A percentile compares a stretch with the other conserved stretches of the same genome.
Conservation (phyloP, 2,888 invertebrate species). For the Anagyrus pseudococci region DNA sequence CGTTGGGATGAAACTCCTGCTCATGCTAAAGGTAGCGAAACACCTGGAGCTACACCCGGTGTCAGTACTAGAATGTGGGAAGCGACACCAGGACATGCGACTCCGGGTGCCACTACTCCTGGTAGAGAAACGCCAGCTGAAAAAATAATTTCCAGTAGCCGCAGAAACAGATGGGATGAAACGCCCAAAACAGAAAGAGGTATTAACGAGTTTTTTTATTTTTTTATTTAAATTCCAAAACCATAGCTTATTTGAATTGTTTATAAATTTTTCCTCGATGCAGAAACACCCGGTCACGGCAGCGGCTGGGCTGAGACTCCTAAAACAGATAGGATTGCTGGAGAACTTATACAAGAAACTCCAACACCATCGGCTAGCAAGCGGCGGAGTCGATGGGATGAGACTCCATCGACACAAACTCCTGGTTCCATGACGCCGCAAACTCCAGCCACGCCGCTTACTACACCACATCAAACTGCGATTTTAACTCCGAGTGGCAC, state of each 20-base stretch:
- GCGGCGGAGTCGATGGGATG: constrained; percentile 97
- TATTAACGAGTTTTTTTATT: constrained; percentile 53
- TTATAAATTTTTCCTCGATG: no score
- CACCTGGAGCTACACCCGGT: constrained; percentile 92
- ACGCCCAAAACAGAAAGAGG: constrained; percentile 96
- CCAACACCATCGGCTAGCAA: constrained; percentile 95
- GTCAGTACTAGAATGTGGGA: constrained; percentile 94
- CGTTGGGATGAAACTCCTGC: constrained; percentile 98
- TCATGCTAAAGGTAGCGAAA: constrained; percentile 80
- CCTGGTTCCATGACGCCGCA: constrained; percentile 73
- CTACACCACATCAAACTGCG: constrained; percentile 77
- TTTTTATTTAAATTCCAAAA: not conserved
- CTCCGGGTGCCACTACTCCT: constrained; percentile 84
- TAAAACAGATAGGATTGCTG: constrained; percentile 85
- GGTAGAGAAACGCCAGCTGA: constrained; percentile 82
- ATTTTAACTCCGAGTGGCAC: constrained; percentile 67
- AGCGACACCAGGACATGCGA: constrained; percentile 92
- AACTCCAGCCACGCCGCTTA: constrained; percentile 80
- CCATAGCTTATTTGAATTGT: no score
- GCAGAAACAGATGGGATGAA: constrained; percentile 99
- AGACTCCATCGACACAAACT: constrained; percentile 85
- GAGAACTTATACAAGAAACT: constrained; percentile 85
- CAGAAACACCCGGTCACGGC: constrained; percentile 93
- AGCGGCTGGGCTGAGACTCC: constrained; percentile 99
- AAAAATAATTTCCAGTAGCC: constrained; percentile 72